Conservation (phyloP, 2,888 invertebrate genomes). For the Serripes groenlandicus region DNA sequence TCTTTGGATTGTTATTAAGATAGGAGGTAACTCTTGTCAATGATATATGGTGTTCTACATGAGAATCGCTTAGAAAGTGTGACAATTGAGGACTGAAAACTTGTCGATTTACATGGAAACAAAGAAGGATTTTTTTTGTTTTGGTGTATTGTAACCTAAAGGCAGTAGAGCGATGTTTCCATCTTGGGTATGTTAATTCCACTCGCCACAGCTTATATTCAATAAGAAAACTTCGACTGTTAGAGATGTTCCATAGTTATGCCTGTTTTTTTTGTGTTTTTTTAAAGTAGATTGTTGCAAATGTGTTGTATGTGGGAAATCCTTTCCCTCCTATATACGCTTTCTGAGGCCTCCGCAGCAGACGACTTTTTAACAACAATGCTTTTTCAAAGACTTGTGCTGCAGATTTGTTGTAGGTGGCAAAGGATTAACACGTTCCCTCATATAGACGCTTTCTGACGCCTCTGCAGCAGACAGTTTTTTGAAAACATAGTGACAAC, state of each 20-base stretch:
- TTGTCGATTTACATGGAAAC: background rate
- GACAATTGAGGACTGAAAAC: too few relatives aligned
- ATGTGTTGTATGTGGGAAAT: background rate
- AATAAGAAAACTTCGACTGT: background rate
- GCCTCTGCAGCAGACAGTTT: background rate
- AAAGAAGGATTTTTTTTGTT: background rate
- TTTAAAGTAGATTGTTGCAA: background rate
- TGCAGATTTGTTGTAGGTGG: background rate
- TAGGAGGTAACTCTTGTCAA: too few relatives aligned
- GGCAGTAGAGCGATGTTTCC: too few relatives aligned
- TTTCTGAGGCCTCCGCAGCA: background rate
- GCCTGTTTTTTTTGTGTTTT: background rate
- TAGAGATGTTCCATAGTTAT: background rate
- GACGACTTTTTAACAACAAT: background rate
- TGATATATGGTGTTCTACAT: too few relatives aligned
- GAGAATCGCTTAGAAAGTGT: too few relatives aligned
- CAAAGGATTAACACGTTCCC: background rate
- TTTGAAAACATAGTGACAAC: background rate
- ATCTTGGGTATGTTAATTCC: too few relatives aligned
- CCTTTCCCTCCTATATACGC: background rate
- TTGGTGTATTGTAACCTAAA: too few relatives aligned
- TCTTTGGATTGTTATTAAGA: too few relatives aligned
- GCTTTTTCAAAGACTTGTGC: background rate
- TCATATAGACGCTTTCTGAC: background rate
- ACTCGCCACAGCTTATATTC: background rate